Percentiles rank a stretch among this genome's conserved stretches.
Evolutionary conservation across 2,888 invertebrate genomes (phyloP).

Genomic region (Cremastinae sp.): DNA sequence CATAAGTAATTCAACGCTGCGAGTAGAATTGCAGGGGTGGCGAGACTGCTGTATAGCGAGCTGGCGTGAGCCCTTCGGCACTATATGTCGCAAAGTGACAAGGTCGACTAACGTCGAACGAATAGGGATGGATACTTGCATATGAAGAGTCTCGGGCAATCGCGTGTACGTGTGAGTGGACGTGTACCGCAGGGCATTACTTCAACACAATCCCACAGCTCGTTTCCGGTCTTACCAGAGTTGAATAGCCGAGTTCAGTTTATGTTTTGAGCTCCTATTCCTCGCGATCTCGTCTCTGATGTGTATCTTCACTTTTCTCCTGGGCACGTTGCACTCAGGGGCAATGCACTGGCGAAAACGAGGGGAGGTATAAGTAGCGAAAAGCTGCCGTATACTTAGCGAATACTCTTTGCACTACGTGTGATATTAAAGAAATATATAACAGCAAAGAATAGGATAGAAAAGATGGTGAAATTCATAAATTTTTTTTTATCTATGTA

Average conservation of each 20-base stretch:
- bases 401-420: conserved; percentile 3
- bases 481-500: too few relatives aligned
- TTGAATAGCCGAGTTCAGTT: conserved; percentile 43
- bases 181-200: conserved; percentile 22
- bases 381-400: background rate
- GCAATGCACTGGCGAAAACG: conserved; percentile 11
- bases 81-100: conserved; percentile 13
- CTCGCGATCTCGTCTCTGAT: conserved; percentile 18
- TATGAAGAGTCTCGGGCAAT: conserved; percentile 22
- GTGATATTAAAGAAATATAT: conserved; percentile 12
- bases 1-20: too few relatives aligned
- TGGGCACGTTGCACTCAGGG: background rate
- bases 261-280: conserved; percentile 9
- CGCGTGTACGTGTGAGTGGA: conserved; percentile 1
- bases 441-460: conserved; percentile 2
- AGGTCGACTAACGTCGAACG: conserved; percentile 1
- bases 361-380: conserved; percentile 3
- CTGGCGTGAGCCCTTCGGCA: conserved; percentile 1
- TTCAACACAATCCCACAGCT: conserved; percentile 12
- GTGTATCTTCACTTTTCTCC: conserved; percentile 25
- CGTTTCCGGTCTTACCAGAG: conserved; percentile 39
- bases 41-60: too few relatives aligned
- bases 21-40: too few relatives aligned
- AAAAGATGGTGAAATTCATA: conserved; percentile 15
- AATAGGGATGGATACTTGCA: background rate